Evolutionary conservation across 2,888 invertebrate species (phyloP).

Genomic region (Oligia latruncula): DNA sequence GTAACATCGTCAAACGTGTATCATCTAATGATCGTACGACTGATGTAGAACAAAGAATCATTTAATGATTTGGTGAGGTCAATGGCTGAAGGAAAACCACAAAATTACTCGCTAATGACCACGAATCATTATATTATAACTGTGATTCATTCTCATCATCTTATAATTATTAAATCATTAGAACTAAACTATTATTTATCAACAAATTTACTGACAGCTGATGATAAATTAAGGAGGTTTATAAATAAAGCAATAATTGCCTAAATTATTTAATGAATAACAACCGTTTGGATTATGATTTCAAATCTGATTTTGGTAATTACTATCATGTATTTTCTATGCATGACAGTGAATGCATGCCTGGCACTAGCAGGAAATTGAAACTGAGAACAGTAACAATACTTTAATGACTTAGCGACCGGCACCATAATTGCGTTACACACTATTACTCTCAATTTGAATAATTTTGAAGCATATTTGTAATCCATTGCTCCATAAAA

Average conservation of each 20-base stretch:
- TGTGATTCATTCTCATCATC: neutral
- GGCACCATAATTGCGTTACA: too few species aligned
- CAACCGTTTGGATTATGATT: neutral
- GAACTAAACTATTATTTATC: slow-evolving; percentile 7
- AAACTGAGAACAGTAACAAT: neutral
- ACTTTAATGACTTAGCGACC: neutral
- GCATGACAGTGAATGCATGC: neutral
- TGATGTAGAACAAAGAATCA: slow-evolving; percentile 7
- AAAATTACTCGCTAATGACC: neutral
- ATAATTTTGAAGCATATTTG: too few species aligned
- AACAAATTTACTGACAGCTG: neutral
- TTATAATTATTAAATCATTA: neutral
- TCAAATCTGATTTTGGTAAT: neutral
- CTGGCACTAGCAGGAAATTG: neutral
- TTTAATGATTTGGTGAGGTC: slow-evolving; percentile 27
- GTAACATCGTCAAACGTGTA: neutral
- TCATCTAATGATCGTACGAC: slow-evolving; percentile 15
- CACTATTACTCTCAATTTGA: too few species aligned
- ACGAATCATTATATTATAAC: neutral
- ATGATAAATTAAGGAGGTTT: neutral
- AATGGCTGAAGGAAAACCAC: neutral
- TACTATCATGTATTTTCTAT: neutral
- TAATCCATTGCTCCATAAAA: too few species aligned
- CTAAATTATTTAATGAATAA: neutral
- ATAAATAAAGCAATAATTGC: neutral